A percentile compares a stretch with the other conserved stretches of the same genome.
Conservation (phyloP, 2,888 invertebrate species). For the Notocelia uddmanniana region DNA sequence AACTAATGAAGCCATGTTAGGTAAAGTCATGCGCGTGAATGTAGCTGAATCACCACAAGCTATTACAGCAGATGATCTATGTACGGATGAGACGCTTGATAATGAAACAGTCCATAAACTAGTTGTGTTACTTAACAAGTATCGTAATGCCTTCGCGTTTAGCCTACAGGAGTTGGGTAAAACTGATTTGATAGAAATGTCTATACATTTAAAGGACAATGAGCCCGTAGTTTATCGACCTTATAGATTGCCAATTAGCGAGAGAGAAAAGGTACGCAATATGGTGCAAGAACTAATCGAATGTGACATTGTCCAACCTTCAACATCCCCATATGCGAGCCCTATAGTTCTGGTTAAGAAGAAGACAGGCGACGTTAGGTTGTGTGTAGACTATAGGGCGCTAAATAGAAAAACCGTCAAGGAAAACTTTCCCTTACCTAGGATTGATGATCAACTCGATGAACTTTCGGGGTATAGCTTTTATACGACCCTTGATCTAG, state of each 20-base stretch:
- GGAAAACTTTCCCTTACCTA: conserved; percentile 15
- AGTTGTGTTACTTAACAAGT: conserved; percentile 5
- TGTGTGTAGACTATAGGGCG: conserved; percentile 14
- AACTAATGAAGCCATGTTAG: background rate
- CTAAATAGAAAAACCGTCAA: conserved; percentile 11
- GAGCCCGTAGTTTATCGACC: conserved; percentile 19
- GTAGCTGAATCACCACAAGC: background rate
- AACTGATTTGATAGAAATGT: conserved; percentile 1
- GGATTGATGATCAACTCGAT: conserved; percentile 21
- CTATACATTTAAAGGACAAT: conserved; percentile 5
- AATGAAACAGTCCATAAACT: background rate
- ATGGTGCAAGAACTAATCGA: conserved; percentile 29
- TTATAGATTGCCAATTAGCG: conserved; percentile 18
- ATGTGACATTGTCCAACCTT: conserved; percentile 16
- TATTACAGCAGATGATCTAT: background rate
- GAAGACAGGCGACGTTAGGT: conserved; percentile 28
- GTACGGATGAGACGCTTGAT: background rate
- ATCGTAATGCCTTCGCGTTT: conserved; percentile 20
- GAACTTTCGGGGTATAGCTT: conserved; percentile 22
- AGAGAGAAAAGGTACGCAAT: conserved; percentile 8
- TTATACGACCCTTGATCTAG: conserved; percentile 23
- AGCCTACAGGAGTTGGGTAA: conserved; percentile 16
- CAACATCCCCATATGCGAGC: conserved; percentile 27
- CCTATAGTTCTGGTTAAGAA: conserved; percentile 29
- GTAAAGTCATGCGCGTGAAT: conserved; percentile 16